phyloP scores from a whole-genome alignment of 2,888 invertebrate species.

The Lithosia quadra region DNA sequence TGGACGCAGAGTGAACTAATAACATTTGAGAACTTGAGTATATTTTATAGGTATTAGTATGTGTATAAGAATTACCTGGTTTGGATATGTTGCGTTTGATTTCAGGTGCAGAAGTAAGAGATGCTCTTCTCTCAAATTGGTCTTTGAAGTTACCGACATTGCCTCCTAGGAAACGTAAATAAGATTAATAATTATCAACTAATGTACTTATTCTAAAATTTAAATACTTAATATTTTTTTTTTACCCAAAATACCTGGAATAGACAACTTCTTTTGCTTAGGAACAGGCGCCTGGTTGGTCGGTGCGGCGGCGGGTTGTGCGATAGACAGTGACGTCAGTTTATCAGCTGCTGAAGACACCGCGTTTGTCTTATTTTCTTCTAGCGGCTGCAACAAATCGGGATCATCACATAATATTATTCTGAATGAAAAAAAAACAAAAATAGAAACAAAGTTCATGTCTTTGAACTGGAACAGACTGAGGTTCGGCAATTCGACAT shows the following conservation, averaged over 20 bases:
- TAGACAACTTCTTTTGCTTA: constrained; percentile 93
- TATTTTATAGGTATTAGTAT: too few species aligned
- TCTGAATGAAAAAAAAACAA: too few species aligned
- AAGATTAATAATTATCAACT: not conserved
- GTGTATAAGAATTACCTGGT: constrained; percentile 63
- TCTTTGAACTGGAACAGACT: too few species aligned
- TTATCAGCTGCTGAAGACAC: constrained; percentile 77
- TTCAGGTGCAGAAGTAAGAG: constrained; percentile 84
- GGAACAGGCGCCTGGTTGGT: constrained; percentile 54
- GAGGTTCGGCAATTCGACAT: too few species aligned
- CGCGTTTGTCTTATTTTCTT: constrained; percentile 65
- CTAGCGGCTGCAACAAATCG: constrained; percentile 46
- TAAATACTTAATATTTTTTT: not conserved
- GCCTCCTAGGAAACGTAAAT: constrained; percentile 80
- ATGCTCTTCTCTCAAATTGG: constrained; percentile 94
- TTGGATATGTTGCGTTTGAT: constrained; percentile 77
- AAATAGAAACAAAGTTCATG: too few species aligned
- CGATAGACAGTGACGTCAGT: constrained; percentile 72
- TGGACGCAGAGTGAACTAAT: too few species aligned
- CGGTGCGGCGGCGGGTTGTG: constrained; percentile 58
- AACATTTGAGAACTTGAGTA: not conserved
- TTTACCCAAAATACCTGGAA: constrained; percentile 84
- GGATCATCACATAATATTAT: not conserved
- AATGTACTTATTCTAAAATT: not conserved
- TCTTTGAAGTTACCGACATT: constrained; percentile 95